A percentile compares a stretch with the other conserved stretches of the same genome.
These are phyloP conservation scores for Gastrophryne carolinensis DNA, from an alignment of 2,797 vertebrate species.

Conservation along the genomic window DNA sequence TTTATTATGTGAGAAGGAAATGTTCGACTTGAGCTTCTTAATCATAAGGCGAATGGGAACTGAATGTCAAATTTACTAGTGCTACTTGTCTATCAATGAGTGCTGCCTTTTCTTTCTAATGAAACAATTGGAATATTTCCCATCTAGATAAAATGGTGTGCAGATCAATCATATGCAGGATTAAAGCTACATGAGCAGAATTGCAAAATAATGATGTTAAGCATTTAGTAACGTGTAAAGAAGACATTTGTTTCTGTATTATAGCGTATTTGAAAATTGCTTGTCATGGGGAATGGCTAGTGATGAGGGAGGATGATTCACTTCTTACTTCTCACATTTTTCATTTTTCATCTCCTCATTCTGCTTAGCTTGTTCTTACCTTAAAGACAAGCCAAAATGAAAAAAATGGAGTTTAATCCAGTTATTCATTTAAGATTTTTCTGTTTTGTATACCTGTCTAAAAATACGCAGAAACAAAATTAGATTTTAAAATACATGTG, in stretches of 20 bases:
- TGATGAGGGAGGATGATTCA: constrained; percentile 5
- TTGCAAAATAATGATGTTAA: constrained; percentile 18
- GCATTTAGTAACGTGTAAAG: constrained; percentile 21
- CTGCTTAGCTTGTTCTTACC: neutral
- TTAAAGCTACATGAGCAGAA: neutral
- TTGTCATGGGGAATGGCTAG: constrained; percentile 13
- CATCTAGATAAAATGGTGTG: neutral
- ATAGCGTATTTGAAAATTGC: constrained; percentile 17
- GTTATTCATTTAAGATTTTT: too few species aligned
- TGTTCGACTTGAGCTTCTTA: neutral
- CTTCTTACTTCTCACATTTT: neutral
- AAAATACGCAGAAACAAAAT: too few species aligned
- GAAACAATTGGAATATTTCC: constrained; percentile 1
- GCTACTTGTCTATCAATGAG: neutral
- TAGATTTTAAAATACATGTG: too few species aligned
- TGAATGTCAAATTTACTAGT: constrained; percentile 7
- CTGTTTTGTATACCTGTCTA: too few species aligned
- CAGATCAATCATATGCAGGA: constrained; percentile 19
- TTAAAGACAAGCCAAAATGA: too few species aligned
- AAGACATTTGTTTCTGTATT: constrained; percentile 32
- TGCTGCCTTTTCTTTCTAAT: neutral
- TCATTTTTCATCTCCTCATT: neutral
- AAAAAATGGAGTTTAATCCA: too few species aligned
- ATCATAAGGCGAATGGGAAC: constrained; percentile 3
- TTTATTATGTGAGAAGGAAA: neutral